Evolutionary conservation across 2,888 invertebrate genomes (phyloP).

Genomic region (Zele albiditarsus): DNA sequence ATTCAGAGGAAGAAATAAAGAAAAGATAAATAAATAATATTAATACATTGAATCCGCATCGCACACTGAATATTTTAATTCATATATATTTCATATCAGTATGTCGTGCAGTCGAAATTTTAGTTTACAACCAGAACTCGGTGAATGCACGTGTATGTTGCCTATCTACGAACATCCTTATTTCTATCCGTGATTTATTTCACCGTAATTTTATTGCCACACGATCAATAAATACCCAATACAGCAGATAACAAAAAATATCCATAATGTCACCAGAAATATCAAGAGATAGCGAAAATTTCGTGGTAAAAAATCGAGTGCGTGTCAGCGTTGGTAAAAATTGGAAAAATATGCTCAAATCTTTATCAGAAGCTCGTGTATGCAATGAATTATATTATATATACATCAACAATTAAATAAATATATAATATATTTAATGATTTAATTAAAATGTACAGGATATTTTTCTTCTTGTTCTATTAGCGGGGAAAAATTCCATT

Average conservation of each 20-base stretch:
- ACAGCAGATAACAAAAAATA: not conserved
- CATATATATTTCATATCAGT: slow-evolving; percentile 16
- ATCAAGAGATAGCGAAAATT: slow-evolving; percentile 57
- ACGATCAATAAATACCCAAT: slow-evolving; percentile 13
- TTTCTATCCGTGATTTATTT: not conserved
- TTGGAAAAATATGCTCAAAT: slow-evolving; percentile 53
- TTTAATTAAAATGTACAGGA: not conserved
- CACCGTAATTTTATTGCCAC: not conserved
- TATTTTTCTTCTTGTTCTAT: slow-evolving; percentile 61
- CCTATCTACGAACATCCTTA: not conserved
- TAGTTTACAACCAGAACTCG: slow-evolving; percentile 4
- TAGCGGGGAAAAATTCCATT: slow-evolving; percentile 96
- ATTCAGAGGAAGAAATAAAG: not conserved
- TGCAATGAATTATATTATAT: not conserved
- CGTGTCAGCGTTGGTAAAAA: slow-evolving; percentile 52
- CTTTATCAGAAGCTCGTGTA: slow-evolving; percentile 45
- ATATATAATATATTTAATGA: not conserved
- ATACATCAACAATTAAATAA: not conserved
- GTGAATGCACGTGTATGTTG: not conserved
- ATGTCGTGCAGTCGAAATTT: slow-evolving; percentile 13
- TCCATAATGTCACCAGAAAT: slow-evolving; percentile 56
- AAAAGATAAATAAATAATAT: not conserved
- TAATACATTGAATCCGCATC: slow-evolving; percentile 24
- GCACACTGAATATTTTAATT: not conserved
- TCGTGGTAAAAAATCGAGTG: slow-evolving; percentile 55